phyloP scores from a whole-genome alignment of 2,888 invertebrate species.

The Corythucha ciliata region DNA sequence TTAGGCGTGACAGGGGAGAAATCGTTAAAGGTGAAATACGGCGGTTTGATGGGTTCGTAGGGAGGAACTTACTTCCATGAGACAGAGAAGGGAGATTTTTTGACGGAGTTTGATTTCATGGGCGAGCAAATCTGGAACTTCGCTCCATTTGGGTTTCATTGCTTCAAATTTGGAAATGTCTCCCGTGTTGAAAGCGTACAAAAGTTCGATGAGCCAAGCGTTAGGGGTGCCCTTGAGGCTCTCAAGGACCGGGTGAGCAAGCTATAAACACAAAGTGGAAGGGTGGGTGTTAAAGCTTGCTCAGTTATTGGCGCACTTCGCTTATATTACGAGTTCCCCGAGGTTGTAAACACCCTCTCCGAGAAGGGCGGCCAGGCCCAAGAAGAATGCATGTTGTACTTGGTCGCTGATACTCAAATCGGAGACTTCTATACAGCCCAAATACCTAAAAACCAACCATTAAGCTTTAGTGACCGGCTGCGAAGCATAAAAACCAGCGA shows the following conservation, averaged over 20 bases:
- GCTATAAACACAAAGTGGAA: slow-evolving; percentile 43
- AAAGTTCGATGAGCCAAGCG: slow-evolving; percentile 77
- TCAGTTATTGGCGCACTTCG: not conserved
- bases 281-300: not conserved
- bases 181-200: slow-evolving; percentile 78
- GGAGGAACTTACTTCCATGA: slow-evolving; percentile 68
- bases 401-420: slow-evolving; percentile 56
- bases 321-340: slow-evolving; percentile 68
- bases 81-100: slow-evolving; percentile 88
- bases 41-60: too few species aligned
- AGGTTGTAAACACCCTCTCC: slow-evolving; percentile 95
- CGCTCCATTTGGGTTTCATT: slow-evolving; percentile 64
- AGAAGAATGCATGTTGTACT: slow-evolving; percentile 73
- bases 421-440: slow-evolving; percentile 63
- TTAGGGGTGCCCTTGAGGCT: slow-evolving; percentile 70
- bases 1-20: too few species aligned
- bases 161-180: slow-evolving; percentile 66
- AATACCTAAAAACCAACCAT: slow-evolving; percentile 44
- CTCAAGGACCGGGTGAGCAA: slow-evolving; percentile 89
- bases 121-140: slow-evolving; percentile 71
- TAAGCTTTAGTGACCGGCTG: not conserved
- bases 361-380: slow-evolving; percentile 87
- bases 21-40: not conserved
- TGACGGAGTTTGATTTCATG: slow-evolving; percentile 73
- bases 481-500: not conserved